Evolutionary conservation across 2,888 invertebrate species (phyloP).

Genomic region (Andrena fulva): DNA sequence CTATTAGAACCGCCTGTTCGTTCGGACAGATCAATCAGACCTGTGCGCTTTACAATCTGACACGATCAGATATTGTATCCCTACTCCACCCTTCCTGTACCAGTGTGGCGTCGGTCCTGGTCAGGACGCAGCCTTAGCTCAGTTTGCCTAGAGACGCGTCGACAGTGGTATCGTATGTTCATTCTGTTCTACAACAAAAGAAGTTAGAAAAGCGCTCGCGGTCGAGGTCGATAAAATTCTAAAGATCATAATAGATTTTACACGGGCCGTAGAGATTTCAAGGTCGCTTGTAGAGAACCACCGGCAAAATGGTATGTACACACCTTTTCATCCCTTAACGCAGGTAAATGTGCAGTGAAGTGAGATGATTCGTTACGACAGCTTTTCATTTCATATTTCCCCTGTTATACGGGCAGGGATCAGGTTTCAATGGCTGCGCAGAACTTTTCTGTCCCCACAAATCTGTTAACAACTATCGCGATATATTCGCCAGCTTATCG

Average conservation of each 20-base stretch:
- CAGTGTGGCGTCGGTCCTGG: constrained; percentile 81
- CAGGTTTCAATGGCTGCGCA: constrained; percentile 64
- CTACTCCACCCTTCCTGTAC: constrained; percentile 74
- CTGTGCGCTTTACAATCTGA: constrained; percentile 53
- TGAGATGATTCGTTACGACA: constrained; percentile 83
- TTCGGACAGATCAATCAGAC: constrained; percentile 38
- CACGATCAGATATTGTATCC: constrained; percentile 77
- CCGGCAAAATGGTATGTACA: constrained; percentile 81
- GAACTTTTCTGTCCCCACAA: constrained; percentile 25
- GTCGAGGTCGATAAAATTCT: constrained; percentile 54
- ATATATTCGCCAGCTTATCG: neutral
- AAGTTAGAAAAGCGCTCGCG: constrained; percentile 51
- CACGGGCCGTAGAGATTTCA: constrained; percentile 53
- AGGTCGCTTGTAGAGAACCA: constrained; percentile 47
- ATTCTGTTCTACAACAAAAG: constrained; percentile 65
- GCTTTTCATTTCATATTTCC: constrained; percentile 83
- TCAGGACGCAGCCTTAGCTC: constrained; percentile 82
- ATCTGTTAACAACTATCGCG: constrained; percentile 8
- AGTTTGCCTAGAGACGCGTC: constrained; percentile 80
- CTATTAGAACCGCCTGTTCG: neutral
- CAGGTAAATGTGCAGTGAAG: constrained; percentile 80
- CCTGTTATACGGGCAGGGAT: constrained; percentile 66
- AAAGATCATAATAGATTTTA: constrained; percentile 65
- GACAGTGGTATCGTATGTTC: constrained; percentile 76
- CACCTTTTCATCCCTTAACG: constrained; percentile 68